Evolutionary conservation across 2,113 vertebrate genomes (phyloP).

Genomic region (Podarcis raffonei): DNA sequence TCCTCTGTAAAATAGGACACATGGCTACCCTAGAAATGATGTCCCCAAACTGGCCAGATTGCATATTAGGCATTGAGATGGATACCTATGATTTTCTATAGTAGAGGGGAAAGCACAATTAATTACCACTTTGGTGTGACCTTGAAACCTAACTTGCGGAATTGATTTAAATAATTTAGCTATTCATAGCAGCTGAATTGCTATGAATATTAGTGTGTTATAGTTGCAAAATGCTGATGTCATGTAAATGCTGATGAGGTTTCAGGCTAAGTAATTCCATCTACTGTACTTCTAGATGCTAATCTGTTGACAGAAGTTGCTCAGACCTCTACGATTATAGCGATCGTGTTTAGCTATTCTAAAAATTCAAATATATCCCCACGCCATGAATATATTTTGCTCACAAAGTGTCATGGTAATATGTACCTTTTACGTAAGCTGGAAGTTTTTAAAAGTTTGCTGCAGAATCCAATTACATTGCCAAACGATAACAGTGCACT

Average conservation of each 20-base stretch:
- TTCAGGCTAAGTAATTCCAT: slow-evolving; percentile 25
- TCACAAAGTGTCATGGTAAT: slow-evolving; percentile 3
- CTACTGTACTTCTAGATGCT: not conserved
- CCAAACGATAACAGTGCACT: not conserved
- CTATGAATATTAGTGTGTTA: slow-evolving; percentile 19
- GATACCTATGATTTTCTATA: not conserved
- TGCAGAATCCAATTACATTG: slow-evolving; percentile 26
- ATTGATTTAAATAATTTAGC: slow-evolving; percentile 62
- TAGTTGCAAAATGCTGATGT: slow-evolving; percentile 31
- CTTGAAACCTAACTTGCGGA: slow-evolving; percentile 54
- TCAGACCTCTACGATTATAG: slow-evolving; percentile 27
- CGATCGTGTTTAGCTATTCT: not conserved
- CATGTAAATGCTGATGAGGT: slow-evolving; percentile 29
- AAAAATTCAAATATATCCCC: slow-evolving; percentile 44
- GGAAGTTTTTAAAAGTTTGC: slow-evolving; percentile 15
- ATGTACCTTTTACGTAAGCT: not conserved
- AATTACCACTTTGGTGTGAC: slow-evolving; percentile 28
- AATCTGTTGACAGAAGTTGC: not conserved
- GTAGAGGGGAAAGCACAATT: slow-evolving; percentile 3
- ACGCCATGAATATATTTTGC: slow-evolving; percentile 6
- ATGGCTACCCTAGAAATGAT: not conserved
- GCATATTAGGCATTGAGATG: not conserved
- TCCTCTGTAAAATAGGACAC: too few relatives aligned
- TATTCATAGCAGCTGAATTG: slow-evolving; percentile 21
- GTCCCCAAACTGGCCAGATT: not conserved